Evolutionary conservation across 2,797 vertebrate genomes (phyloP).

Genomic region (Artibeus jamaicensis): DNA sequence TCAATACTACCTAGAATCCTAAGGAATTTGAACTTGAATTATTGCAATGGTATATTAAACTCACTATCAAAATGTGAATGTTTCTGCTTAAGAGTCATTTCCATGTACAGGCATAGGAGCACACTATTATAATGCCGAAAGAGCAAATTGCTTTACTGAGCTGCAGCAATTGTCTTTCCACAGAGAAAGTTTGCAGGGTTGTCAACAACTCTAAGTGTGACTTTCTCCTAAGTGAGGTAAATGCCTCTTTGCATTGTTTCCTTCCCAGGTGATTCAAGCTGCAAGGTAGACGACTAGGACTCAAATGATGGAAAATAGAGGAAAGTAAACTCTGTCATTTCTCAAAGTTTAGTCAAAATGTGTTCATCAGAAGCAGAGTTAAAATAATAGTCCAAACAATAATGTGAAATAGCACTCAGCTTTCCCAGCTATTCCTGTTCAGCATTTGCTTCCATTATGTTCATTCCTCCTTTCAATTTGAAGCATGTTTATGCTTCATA

Average conservation of each 20-base stretch:
- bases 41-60: constrained; percentile 36
- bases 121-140: background rate
- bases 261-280: constrained; percentile 14
- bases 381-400: constrained; percentile 35
- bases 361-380: constrained; percentile 17
- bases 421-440: background rate
- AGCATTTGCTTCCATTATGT: background rate
- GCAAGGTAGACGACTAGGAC: background rate
- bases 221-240: background rate
- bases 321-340: background rate
- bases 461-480: background rate
- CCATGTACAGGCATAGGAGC: background rate
- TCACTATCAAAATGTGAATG: constrained; percentile 30
- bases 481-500: constrained; percentile 28
- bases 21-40: constrained; percentile 11
- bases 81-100: background rate
- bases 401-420: constrained; percentile 28
- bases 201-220: background rate
- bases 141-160: background rate
- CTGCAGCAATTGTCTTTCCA: background rate
- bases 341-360: constrained; percentile 46
- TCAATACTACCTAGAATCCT: background rate
- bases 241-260: constrained; percentile 18
- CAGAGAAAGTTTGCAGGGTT: background rate
- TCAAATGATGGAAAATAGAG: constrained; percentile 24